A percentile compares a stretch with the other conserved stretches of the same genome.
These are phyloP conservation scores for Eptatretus burgeri DNA, from an alignment of 2,113 vertebrate genomes.

Conservation along the genomic window DNA sequence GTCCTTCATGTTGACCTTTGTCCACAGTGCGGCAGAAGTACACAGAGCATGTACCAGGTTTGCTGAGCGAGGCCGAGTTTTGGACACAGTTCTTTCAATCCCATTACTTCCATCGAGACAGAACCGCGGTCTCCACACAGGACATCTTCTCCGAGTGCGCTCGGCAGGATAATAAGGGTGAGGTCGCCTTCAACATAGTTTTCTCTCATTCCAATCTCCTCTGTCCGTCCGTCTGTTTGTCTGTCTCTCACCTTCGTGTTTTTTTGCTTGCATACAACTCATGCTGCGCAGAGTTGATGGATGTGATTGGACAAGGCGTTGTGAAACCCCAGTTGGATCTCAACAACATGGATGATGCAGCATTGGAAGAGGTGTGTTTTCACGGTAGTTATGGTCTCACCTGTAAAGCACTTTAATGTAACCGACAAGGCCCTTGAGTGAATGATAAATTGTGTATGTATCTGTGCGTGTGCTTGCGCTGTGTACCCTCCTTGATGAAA, in stretches of 20 bases:
- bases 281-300: constrained; percentile 39
- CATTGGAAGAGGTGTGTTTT: constrained; percentile 47
- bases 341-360: constrained; percentile 58
- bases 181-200: constrained; percentile 7
- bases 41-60: constrained; percentile 77
- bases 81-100: constrained; percentile 98
- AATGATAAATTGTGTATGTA: too few relatives aligned
- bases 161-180: constrained; percentile 86
- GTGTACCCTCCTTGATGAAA: too few relatives aligned
- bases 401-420: too few relatives aligned
- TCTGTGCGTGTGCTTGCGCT: too few relatives aligned
- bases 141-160: constrained; percentile 94
- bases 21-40: constrained; percentile 87
- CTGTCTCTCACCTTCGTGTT: background rate
- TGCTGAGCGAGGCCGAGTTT: constrained; percentile 81
- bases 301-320: constrained; percentile 73
- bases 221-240: too few relatives aligned
- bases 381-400: background rate
- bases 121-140: constrained; percentile 63
- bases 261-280: constrained; percentile 9
- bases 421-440: too few relatives aligned
- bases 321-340: constrained; percentile 82
- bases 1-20: constrained; percentile 1
- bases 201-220: background rate
- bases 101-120: constrained; percentile 93